phyloP scores from a whole-genome alignment of 2,113 vertebrate genomes.

The Australoheros scitulus region DNA sequence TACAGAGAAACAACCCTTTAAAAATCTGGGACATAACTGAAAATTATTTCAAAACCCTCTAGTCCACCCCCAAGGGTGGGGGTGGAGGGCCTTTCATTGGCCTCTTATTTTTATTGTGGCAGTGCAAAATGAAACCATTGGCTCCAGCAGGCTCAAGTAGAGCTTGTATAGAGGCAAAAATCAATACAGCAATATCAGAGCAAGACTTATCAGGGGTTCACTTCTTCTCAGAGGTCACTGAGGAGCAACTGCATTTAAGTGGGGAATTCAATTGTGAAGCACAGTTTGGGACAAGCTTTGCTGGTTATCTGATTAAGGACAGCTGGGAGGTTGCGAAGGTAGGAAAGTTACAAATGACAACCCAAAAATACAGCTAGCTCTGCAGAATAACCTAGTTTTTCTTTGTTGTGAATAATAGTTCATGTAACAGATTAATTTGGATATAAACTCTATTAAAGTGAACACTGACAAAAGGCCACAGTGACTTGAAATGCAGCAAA shows the following conservation, averaged over 20 bases:
- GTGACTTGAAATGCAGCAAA: not conserved
- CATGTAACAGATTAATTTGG: not conserved
- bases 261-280: slow-evolving; percentile 80
- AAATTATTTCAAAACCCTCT: slow-evolving; percentile 53
- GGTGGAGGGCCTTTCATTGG: slow-evolving; percentile 77
- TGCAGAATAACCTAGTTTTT: not conserved
- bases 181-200: slow-evolving; percentile 86
- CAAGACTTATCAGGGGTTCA: slow-evolving; percentile 81
- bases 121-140: slow-evolving; percentile 81
- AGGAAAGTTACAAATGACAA: slow-evolving; percentile 38
- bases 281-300: slow-evolving; percentile 59
- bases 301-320: slow-evolving; percentile 69
- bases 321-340: slow-evolving; percentile 15
- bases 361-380: slow-evolving; percentile 13
- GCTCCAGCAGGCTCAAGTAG: slow-evolving; percentile 66
- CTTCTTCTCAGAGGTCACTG: slow-evolving; percentile 79
- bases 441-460: not conserved
- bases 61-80: slow-evolving; percentile 56
- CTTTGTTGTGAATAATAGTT: not conserved
- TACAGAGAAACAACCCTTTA: slow-evolving; percentile 34
- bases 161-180: slow-evolving; percentile 78
- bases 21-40: slow-evolving; percentile 50
- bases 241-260: slow-evolving; percentile 79
- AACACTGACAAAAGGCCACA: not conserved
- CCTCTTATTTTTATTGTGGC: slow-evolving; percentile 84